Evolutionary conservation across 2,888 invertebrate genomes (phyloP), one percentile per base, ranked within the genome.

Genomic region (Hoplodrina blanda): DNA sequence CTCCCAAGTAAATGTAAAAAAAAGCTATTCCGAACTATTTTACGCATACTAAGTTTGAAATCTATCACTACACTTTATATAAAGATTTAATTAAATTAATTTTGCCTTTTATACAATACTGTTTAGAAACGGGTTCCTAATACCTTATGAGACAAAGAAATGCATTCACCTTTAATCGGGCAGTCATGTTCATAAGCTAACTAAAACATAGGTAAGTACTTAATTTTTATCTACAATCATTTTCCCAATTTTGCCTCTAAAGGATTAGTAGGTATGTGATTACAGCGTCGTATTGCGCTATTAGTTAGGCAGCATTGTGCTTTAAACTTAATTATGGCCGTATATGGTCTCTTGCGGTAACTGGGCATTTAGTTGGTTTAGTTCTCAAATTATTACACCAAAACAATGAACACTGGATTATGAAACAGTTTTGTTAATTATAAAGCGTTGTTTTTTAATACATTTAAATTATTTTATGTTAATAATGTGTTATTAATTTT

Each of bases 321-420:
- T 69, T 75, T 78, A 61, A 78, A 69, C 69, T 65, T 80, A 75
- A 79, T 74, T 79, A 75, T 63, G 44, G 75, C 50, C 69, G 52
- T 55, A 53, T 74, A 64, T 55, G 80, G 76, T 63, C 76, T 66
- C 76, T 52, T 69, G 76, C 30, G 65, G 69, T 33, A n/a, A 57
- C 65, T 56, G 55, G 65, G 53, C 50, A 69, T 66, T 57, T 46
- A 54, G 37, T 25, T 53, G 53, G 41, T 69, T 79, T 63, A 69
- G 50, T 56, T 66, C 20, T 11, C 4, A 57, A 53, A 69, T 62
- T 62, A 69, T 61, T 49, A 52, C 5, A 44, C 33, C 15, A 17
- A n/a, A 62, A 41, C 19, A 11, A 19, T 53, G 33, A 61, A 52
- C 7, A n/a, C 49, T 15, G n/a, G 30, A 41, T 69, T 68, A 66